These are phyloP conservation scores for Pipistrellus pygmaeus DNA, from an alignment of 2,797 vertebrate genomes.

Conservation along the genomic window DNA sequence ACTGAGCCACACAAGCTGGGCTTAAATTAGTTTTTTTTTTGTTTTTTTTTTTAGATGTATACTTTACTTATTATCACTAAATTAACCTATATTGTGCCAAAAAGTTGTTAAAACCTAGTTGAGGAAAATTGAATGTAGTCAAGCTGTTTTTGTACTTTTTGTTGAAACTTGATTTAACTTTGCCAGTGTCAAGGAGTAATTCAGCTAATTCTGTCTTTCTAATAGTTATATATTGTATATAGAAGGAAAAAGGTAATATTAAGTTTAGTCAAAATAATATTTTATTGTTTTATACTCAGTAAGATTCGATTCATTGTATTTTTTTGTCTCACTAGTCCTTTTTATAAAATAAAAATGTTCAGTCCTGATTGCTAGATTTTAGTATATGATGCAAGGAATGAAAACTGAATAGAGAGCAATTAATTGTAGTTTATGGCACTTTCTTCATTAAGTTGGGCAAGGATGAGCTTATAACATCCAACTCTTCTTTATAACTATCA, in stretches of 20 bases:
- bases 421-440: slow-evolving; percentile 11
- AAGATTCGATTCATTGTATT: background rate
- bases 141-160: background rate
- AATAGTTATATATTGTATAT: background rate
- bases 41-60: background rate
- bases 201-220: background rate
- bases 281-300: background rate
- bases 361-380: background rate
- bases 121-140: background rate
- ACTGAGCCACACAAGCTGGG: too few species aligned
- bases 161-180: background rate
- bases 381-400: background rate
- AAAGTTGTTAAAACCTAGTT: background rate
- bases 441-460: background rate
- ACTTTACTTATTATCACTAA: background rate
- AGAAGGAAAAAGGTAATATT: background rate
- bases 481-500: slow-evolving; percentile 20
- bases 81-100: background rate
- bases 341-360: background rate
- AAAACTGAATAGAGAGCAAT: background rate
- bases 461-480: background rate
- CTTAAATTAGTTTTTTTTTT: background rate
- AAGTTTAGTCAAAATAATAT: background rate
- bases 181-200: background rate
- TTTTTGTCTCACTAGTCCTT: background rate